Evolutionary conservation across 2,888 invertebrate species (phyloP), one percentile per base, ranked within the genome.

Genomic region (Palloptera scutellata): DNA sequence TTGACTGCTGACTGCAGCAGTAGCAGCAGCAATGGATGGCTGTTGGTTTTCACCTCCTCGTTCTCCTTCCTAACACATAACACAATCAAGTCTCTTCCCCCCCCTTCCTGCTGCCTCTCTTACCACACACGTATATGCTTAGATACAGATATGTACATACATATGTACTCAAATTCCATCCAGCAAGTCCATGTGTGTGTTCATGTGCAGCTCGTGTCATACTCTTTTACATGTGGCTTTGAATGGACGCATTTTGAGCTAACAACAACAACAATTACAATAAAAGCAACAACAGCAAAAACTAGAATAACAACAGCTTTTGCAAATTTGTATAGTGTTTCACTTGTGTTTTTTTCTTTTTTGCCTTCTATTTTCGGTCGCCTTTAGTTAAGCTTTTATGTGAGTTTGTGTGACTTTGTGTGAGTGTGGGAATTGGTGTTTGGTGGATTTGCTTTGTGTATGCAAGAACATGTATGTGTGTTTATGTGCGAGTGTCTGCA

Each of bases 1-100:
- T 78, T 77, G 78, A 77, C 77, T 74, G 74, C 17, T 55, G 66
- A 52, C 55, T 48, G 53, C 41, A 15, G 15, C 43, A n/a, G 53
- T 11, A 13, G 53, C 41, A 15, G 15, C 43, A n/a, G 53, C 48
- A 13, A 11, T 9, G 48, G 12, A n/a, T 60, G 61, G 15, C 51
- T 57, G 15, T 30, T 30, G 30, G 30, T 30, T 30, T 30, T 30
- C 30, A 4, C 30, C 30, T 4, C 30, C 30, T 30, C n/a, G n/a
- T n/a, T n/a, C 30, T 6, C 30, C 30, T 30, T 30, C 6, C 30
- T 6, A 2, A 30, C 6, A 30, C 6, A 4, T 30, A 30, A 30
- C 6, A 52, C 42, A 68, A 60, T 66, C 5, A 30, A 15, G 41
- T n/a, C n/a, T n/a, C n/a, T n/a, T n/a, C n/a, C n/a, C n/a, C n/a